These are phyloP conservation scores for Brenthis hecate DNA, from an alignment of 2,888 invertebrate genomes.

Conservation along the genomic window DNA sequence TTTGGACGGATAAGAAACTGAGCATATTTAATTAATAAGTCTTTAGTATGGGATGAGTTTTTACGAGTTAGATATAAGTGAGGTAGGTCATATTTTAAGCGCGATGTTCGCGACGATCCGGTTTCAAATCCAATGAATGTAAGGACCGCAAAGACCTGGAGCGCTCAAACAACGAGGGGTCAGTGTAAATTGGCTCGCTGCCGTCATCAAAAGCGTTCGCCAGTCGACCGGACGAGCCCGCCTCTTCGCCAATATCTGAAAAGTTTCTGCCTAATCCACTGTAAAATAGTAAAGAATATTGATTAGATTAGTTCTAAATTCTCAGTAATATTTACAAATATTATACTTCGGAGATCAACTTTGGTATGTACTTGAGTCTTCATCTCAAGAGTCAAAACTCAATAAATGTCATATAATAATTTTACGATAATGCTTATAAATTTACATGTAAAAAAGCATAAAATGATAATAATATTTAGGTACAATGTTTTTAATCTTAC, in stretches of 20 bases:
- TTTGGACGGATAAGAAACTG: slow-evolving; percentile 57
- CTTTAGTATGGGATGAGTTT: slow-evolving; percentile 23
- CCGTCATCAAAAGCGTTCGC: slow-evolving; percentile 89
- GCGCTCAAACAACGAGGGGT: slow-evolving; percentile 94
- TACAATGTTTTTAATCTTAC: too few species aligned
- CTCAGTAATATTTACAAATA: background rate
- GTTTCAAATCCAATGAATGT: slow-evolving; percentile 83
- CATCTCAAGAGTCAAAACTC: too few species aligned
- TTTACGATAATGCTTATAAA: background rate
- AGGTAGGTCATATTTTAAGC: slow-evolving; percentile 48
- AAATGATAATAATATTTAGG: too few species aligned
- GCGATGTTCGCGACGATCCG: slow-evolving; percentile 71
- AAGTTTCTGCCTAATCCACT: slow-evolving; percentile 75
- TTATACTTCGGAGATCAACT: too few species aligned
- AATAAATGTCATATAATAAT: background rate
- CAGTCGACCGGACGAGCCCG: slow-evolving; percentile 75
- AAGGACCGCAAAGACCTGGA: slow-evolving; percentile 88
- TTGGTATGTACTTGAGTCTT: too few species aligned
- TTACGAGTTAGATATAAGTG: slow-evolving; percentile 32
- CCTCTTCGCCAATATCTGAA: slow-evolving; percentile 70
- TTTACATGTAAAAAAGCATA: too few species aligned
- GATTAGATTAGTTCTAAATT: background rate
- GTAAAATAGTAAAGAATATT: slow-evolving; percentile 41
- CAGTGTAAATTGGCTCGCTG: slow-evolving; percentile 96
- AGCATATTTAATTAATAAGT: slow-evolving; percentile 60